Percentiles rank a stretch among this genome's conserved stretches.
These are phyloP conservation scores for Gambusia holbrooki DNA, from an alignment of 2,113 vertebrate species.

Conservation along the genomic window DNA sequence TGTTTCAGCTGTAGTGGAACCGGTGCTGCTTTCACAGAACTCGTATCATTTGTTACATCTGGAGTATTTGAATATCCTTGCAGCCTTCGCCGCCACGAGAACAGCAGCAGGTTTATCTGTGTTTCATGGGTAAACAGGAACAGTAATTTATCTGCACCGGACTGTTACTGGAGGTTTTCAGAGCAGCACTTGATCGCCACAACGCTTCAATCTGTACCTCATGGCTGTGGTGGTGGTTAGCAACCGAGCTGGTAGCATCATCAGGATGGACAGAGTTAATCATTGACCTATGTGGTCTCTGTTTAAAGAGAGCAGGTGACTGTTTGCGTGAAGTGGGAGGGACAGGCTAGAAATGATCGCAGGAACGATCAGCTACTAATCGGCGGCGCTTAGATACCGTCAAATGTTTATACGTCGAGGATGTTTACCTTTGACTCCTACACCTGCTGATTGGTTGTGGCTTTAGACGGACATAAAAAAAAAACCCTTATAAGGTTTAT, in stretches of 20 bases:
- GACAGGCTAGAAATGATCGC: not conserved
- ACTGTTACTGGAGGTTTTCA: not conserved
- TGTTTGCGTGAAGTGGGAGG: not conserved
- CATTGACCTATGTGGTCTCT: constrained; percentile 15
- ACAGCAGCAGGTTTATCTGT: not conserved
- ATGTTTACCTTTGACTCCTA: too few relatives aligned
- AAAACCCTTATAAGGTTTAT: not conserved
- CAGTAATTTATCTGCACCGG: not conserved
- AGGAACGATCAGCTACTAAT: not conserved
- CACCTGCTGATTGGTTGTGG: too few relatives aligned
- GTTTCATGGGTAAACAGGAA: not conserved
- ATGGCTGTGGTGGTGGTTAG: not conserved
- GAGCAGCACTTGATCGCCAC: not conserved
- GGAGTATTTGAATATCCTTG: not conserved
- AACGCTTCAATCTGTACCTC: not conserved
- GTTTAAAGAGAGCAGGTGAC: not conserved
- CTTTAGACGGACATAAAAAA: not conserved
- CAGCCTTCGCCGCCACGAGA: not conserved
- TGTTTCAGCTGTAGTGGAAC: not conserved
- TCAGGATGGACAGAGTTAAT: constrained; percentile 19
- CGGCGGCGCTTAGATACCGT: not conserved
- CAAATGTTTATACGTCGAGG: not conserved
- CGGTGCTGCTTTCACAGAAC: not conserved
- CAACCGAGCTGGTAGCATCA: not conserved
- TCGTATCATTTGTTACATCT: not conserved